phyloP scores from a whole-genome alignment of 1,140 invertebrate species.

The Anoplophora glabripennis region DNA sequence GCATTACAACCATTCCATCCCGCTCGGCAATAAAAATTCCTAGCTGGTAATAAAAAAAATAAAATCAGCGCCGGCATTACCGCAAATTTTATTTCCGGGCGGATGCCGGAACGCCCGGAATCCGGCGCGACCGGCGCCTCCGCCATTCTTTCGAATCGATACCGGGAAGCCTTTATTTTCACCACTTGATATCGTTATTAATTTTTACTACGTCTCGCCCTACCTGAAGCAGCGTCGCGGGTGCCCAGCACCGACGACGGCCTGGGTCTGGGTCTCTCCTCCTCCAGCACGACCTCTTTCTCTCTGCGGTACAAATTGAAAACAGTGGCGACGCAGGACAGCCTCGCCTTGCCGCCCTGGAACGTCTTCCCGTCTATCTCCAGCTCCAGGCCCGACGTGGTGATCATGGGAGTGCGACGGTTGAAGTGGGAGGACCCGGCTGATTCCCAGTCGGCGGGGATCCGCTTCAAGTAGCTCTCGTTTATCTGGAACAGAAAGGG shows the following conservation, averaged over 20 bases:
- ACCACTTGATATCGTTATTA: too few species aligned
- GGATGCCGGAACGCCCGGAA: too few species aligned
- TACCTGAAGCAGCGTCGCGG: conserved; percentile 6
- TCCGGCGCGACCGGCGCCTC: too few species aligned
- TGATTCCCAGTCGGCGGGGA: neutral
- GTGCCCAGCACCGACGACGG: conserved; percentile 40
- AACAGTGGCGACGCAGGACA: conserved; percentile 35
- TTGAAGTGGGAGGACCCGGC: conserved; percentile 6
- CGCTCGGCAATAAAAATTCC: too few species aligned
- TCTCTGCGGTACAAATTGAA: conserved; percentile 39
- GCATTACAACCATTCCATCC: too few species aligned
- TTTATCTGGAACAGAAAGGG: conserved; percentile 33
- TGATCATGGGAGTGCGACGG: conserved; percentile 26
- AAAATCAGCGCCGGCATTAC: too few species aligned
- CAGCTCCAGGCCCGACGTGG: conserved; percentile 33
- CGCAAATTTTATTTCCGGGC: too few species aligned
- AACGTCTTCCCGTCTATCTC: conserved; percentile 38
- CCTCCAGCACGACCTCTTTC: conserved; percentile 35
- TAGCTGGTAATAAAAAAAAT: too few species aligned
- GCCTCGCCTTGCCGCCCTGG: conserved; percentile 34
- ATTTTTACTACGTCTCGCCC: too few species aligned
- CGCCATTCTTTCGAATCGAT: too few species aligned
- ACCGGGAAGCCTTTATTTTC: too few species aligned
- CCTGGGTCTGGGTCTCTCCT: conserved; percentile 39
- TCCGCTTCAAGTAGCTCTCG: conserved; percentile 25